These are phyloP conservation scores for Parasteatoda lunata DNA, from an alignment of 2,888 invertebrate genomes.

Conservation along the genomic window DNA sequence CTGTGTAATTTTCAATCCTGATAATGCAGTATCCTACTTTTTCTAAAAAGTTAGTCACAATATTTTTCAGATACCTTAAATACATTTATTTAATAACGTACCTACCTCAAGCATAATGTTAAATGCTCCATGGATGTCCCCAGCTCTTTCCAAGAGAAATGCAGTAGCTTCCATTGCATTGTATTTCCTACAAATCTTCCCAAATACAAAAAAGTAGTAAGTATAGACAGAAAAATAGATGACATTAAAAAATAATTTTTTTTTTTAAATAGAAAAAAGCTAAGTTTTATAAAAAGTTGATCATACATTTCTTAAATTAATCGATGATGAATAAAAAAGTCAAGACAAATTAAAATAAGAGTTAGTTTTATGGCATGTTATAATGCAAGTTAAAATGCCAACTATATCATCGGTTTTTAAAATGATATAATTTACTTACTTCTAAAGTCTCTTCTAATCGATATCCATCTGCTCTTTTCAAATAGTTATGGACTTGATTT, in stretches of 20 bases:
- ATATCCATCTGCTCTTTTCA: conserved; percentile 77
- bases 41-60: too few species aligned
- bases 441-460: conserved; percentile 79
- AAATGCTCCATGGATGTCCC: conserved; percentile 83
- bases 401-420: too few species aligned
- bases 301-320: too few species aligned
- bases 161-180: conserved; percentile 82
- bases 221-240: neutral
- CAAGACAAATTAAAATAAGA: too few species aligned
- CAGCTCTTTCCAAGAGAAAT: conserved; percentile 83
- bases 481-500: conserved; percentile 76
- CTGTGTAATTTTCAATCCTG: too few species aligned
- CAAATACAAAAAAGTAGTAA: conserved; percentile 19
- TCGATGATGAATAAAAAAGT: too few species aligned
- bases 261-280: neutral
- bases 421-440: conserved; percentile 71
- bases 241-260: neutral
- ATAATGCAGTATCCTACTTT: too few species aligned
- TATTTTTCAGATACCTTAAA: too few species aligned
- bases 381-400: too few species aligned
- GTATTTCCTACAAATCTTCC: conserved; percentile 80
- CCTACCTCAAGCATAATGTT: conserved; percentile 75
- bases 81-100: neutral
- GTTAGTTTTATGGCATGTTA: too few species aligned
- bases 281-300: too few species aligned